Conservation (phyloP, 2,888 invertebrate genomes). For the Microplitis deprimator region DNA sequence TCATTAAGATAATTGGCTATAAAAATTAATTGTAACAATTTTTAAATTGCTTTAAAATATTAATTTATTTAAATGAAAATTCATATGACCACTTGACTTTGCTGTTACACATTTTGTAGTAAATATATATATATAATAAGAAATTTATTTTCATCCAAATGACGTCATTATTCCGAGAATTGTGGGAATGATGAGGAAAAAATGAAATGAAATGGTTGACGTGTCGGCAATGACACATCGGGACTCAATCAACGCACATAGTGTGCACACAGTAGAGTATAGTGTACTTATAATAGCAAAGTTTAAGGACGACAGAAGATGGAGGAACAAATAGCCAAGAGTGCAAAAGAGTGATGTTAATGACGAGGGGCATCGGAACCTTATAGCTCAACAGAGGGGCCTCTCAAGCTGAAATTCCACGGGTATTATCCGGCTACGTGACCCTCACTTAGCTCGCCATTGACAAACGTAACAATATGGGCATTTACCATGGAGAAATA, state of each 20-base stretch:
- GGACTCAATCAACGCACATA: constrained; percentile 24
- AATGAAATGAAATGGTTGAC: constrained; percentile 3
- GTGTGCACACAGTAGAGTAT: background rate
- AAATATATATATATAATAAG: background rate
- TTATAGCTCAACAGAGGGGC: background rate
- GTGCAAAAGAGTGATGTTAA: constrained; percentile 38
- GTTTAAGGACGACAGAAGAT: constrained; percentile 19
- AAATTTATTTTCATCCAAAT: background rate
- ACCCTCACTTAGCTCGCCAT: constrained; percentile 70
- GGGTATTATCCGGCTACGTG: constrained; percentile 65
- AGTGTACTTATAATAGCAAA: constrained; percentile 24
- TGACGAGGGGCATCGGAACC: constrained; percentile 19
- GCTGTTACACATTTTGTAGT: background rate
- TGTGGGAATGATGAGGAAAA: constrained; percentile 10
- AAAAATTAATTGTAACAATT: background rate
- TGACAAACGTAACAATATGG: constrained; percentile 71
- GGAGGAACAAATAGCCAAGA: constrained; percentile 30
- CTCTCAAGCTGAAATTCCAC: constrained; percentile 57
- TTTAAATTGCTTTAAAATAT: too few species aligned
- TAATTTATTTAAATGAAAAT: background rate
- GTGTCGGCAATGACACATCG: background rate
- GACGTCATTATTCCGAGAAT: constrained; percentile 7
- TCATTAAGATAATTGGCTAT: background rate
- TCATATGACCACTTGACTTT: background rate
- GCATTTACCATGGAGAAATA: constrained; percentile 70